Base-by-base conservation (phyloP, 2,888 invertebrate species). In the Cheilosia urbana region DNA sequence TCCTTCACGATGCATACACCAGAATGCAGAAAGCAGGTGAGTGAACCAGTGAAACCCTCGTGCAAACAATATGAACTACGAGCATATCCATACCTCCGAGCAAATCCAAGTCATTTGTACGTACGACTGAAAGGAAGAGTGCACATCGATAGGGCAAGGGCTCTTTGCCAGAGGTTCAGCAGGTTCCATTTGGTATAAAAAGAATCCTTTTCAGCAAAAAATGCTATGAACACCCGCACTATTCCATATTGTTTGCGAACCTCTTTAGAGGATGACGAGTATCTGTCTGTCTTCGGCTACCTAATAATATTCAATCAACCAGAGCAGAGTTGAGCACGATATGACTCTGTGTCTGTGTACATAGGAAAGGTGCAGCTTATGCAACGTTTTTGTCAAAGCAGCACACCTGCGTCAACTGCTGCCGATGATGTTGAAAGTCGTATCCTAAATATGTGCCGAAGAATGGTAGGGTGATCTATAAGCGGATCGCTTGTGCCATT, bases 401-500 rank as follows among this genome's bases (percentile, higher is more conserved):
- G 65, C 84, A 75, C 84, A 84, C 84, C 84, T 84, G 84, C 84
- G 62, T 69, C 83, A 79, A 79, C 79, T 79, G 57, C 63, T 37
- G 58, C 73, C 27, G 27, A 27, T 6, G 27, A 27, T 7, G 27
- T 27, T 27, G 27, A 27, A 27, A 68, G 51, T 47, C 69, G 68
- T 24, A 37, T 51, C 47, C 37, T n/a, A 17, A 55, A 30, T 17
- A 71, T 27, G 6, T 27, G 27, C 27, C 19, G 34, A 60, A 49
- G 42, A 63, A 24, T 21, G 27, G 9, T 6, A 47, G 5, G 63
- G 42, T 66, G 58, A 78, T 63, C 62, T 40, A 11, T 65, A 58
- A 73, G 79, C 75, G 21, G 69, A 80, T 85, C 84, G 84, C 84
- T 76, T 85, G 84, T 66, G 84, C 80, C 80, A 85, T 76, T 80